Evolutionary conservation across 2,888 invertebrate genomes (phyloP).

Genomic region (Eristalis arbustorum): DNA sequence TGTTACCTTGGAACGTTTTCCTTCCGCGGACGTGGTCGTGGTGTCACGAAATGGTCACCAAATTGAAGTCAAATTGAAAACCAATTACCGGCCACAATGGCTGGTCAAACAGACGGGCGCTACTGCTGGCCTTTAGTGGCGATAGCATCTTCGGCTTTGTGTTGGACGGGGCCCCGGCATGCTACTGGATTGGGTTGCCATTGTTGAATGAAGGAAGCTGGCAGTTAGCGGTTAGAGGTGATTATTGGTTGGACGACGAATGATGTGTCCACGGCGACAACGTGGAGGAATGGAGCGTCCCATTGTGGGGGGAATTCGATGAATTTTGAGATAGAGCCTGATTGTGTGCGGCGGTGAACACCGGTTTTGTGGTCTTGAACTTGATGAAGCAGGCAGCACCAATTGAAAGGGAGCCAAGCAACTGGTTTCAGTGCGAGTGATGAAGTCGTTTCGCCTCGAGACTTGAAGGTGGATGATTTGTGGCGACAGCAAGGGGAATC

Average conservation of each 20-base stretch:
- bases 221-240: constrained; percentile 49
- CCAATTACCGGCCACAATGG: constrained; percentile 59
- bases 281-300: constrained; percentile 5
- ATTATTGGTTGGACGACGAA: constrained; percentile 39
- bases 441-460: neutral
- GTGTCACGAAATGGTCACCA: constrained; percentile 67
- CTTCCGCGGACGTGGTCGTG: constrained; percentile 7
- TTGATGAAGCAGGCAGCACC: constrained; percentile 5
- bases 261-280: neutral
- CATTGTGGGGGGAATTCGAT: neutral
- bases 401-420: neutral
- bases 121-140: constrained; percentile 34
- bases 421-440: neutral
- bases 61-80: constrained; percentile 63
- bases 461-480: neutral
- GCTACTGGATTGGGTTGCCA: constrained; percentile 47
- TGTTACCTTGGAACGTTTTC: constrained; percentile 48
- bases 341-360: neutral
- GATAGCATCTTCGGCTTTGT: constrained; percentile 27
- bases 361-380: constrained; percentile 22
- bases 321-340: neutral
- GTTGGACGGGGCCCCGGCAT: neutral
- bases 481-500: neutral
- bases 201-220: constrained; percentile 44
- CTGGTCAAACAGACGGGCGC: constrained; percentile 14